Evolutionary conservation across 2,888 invertebrate genomes (phyloP).

Genomic region (Isoperla grammatica): DNA sequence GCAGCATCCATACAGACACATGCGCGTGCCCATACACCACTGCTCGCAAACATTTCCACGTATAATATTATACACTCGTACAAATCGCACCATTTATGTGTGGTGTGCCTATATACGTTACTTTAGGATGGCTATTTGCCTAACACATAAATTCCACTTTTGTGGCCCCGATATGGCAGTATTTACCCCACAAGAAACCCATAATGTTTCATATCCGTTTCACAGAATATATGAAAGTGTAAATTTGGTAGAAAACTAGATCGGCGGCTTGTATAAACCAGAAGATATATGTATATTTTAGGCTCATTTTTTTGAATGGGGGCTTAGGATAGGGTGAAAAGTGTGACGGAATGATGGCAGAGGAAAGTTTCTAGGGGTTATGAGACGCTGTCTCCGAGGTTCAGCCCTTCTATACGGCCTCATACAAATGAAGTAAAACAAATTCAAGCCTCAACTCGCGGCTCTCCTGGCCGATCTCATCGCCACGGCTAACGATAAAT

Average conservation of each 20-base stretch:
- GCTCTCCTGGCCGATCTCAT: constrained; percentile 35
- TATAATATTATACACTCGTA: no score
- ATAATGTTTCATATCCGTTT: constrained; percentile 14
- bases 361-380: neutral
- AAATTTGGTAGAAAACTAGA: constrained; percentile 10
- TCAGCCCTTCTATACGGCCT: neutral
- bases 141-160: constrained; percentile 9
- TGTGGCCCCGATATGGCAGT: constrained; percentile 8
- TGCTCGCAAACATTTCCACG: no score
- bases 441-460: constrained; percentile 4
- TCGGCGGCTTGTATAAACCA: constrained; percentile 19
- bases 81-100: no score
- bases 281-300: constrained; percentile 24
- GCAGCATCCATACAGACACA: no score
- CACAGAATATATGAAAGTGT: constrained; percentile 16
- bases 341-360: neutral
- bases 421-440: constrained; percentile 18
- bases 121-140: no score
- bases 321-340: constrained; percentile 16
- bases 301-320: constrained; percentile 13
- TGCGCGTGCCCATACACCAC: no score
- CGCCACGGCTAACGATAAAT: constrained; percentile 42
- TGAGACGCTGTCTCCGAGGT: neutral
- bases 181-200: constrained; percentile 11
- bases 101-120: no score